Evolutionary conservation across 2,888 invertebrate genomes (phyloP), one percentile per base, ranked within the genome.

Genomic region (Eupithecia inturbata): DNA sequence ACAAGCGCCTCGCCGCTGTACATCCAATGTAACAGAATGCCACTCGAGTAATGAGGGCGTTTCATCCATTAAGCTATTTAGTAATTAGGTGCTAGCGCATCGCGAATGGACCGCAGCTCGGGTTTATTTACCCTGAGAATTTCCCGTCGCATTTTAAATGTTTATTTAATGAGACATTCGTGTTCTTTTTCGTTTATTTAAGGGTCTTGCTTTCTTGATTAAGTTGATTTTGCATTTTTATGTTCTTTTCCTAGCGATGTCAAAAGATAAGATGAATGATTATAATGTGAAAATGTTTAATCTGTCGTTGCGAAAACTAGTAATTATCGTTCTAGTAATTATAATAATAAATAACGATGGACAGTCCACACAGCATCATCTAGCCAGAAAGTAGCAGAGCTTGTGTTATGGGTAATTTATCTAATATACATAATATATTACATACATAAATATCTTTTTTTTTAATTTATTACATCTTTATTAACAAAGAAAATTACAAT

Each of bases 31-130:
- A 76, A 74, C 66, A 74, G 70, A 74, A 75, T 68, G 75, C 71
- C 85, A 88, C 88, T 90, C 82, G 77, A 80, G 81, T 91, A 91
- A 92, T 90, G 90, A 92, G 88, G 80, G 84, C 86, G 87, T 85
- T 87, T 87, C 86, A 89, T 89, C 88, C 91, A 91, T 91, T 92
- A 90, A 85, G 89, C 90, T 88, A 89, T 91, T 92, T 88, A 89
- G 90, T 91, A 91, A 92, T 91, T 92, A 91, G 91, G 91, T 89
- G 90, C 83, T 82, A 88, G 88, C 82, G 80, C 82, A 76, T 76
- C 75, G 83, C 81, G 84, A 87, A 88, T 84, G 85, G 87, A 88
- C 89, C 87, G 80, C 87, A 87, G 82, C 83, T 5, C 82, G 81
- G 74, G 80, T 82, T 87, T 85, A 85, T 83, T 85, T 83, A 83